Evolutionary conservation across 2,797 vertebrate species (phyloP).

Genomic region (Characodon lateralis): DNA sequence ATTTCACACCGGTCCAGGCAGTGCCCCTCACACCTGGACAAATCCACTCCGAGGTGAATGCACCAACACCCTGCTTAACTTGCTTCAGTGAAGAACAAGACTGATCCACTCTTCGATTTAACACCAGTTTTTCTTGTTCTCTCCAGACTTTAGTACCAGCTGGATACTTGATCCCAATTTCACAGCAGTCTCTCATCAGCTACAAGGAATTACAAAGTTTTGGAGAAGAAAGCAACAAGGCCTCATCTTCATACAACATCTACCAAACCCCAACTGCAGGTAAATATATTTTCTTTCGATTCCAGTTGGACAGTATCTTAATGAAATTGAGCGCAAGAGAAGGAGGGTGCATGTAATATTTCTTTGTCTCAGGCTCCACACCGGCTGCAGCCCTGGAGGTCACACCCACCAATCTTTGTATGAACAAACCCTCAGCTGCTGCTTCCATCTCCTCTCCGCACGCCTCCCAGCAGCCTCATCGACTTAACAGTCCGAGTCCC

Average conservation of each 20-base stretch:
- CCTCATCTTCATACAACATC: slow-evolving; percentile 79
- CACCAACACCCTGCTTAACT: neutral
- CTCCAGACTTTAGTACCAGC: slow-evolving; percentile 87
- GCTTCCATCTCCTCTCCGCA: slow-evolving; percentile 67
- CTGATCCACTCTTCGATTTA: neutral
- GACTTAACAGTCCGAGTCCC: slow-evolving; percentile 82
- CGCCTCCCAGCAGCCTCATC: slow-evolving; percentile 72
- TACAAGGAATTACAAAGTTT: slow-evolving; percentile 71
- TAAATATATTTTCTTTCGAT: slow-evolving; percentile 39
- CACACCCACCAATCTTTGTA: slow-evolving; percentile 72
- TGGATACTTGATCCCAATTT: slow-evolving; percentile 91
- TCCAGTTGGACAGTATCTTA: neutral
- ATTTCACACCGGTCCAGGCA: slow-evolving; percentile 64
- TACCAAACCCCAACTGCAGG: slow-evolving; percentile 88
- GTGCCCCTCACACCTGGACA: slow-evolving; percentile 55
- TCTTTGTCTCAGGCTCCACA: slow-evolving; percentile 68
- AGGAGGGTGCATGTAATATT: neutral
- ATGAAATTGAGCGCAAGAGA: neutral
- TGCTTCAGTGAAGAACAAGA: neutral
- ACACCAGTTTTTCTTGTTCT: neutral
- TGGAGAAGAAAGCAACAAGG: slow-evolving; percentile 72
- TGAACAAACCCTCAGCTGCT: slow-evolving; percentile 67
- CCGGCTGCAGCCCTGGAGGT: slow-evolving; percentile 69
- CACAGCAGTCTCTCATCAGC: slow-evolving; percentile 82
- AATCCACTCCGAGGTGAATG: slow-evolving; percentile 65